A percentile compares a stretch with the other conserved stretches of the same genome.
These are phyloP conservation scores for Diabrotica virgifera DNA, from an alignment of 1,140 invertebrate species.

Conservation along the genomic window DNA sequence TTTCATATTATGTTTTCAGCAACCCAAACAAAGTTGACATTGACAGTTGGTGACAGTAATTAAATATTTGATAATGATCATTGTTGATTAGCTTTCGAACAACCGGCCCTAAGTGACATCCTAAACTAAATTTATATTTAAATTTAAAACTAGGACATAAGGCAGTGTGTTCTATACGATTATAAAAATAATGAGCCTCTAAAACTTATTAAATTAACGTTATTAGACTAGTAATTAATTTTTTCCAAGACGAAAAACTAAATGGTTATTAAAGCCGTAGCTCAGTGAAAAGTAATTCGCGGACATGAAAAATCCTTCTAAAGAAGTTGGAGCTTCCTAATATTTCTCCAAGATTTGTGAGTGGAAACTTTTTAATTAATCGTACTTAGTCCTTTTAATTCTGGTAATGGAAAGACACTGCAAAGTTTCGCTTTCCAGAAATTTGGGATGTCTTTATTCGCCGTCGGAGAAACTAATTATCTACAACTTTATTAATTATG, in stretches of 20 bases:
- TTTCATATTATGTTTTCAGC: no score
- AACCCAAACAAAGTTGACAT: no score
- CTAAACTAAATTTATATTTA: no score
- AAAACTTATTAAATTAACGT: neutral
- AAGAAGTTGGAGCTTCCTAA: constrained; percentile 8
- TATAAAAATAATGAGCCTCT: neutral
- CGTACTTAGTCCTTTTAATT: constrained; percentile 11
- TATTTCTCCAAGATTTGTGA: constrained; percentile 8
- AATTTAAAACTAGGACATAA: no score
- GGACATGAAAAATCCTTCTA: constrained; percentile 3
- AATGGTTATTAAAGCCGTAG: constrained; percentile 1
- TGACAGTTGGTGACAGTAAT: no score
- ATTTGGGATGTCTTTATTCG: constrained; percentile 6
- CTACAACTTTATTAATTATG: constrained; percentile 11
- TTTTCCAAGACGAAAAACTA: neutral
- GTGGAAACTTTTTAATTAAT: constrained; percentile 15
- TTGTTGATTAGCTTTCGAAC: no score
- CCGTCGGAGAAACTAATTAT: constrained; percentile 1
- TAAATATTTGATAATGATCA: no score
- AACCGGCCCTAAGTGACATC: no score
- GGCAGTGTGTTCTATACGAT: no score
- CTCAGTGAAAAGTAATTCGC: constrained; percentile 9
- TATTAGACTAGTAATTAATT: neutral
- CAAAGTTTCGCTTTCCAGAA: constrained; percentile 8
- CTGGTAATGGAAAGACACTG: constrained; percentile 13